Conservation (phyloP, 2,797 vertebrate genomes). For the Hafferia zeledoni region DNA sequence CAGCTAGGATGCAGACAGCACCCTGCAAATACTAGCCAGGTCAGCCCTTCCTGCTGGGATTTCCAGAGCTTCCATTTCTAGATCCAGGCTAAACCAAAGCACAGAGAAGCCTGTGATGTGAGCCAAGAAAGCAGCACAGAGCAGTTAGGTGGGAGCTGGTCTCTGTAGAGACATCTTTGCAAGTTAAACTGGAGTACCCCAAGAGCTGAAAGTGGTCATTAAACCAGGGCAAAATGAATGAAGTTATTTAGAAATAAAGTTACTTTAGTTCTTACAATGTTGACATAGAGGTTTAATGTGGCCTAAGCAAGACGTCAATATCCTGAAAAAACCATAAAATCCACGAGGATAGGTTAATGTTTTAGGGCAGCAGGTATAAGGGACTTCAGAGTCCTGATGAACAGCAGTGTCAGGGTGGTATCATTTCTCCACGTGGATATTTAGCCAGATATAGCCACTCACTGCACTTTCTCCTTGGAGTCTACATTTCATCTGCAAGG, state of each 20-base stretch:
- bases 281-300: background rate
- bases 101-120: background rate
- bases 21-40: background rate
- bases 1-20: background rate
- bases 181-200: background rate
- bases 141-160: background rate
- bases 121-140: background rate
- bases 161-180: background rate
- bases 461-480: background rate
- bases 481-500: background rate
- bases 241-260: background rate
- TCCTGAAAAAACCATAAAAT: background rate
- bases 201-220: background rate
- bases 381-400: background rate
- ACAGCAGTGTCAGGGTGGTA: background rate
- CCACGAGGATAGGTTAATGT: background rate
- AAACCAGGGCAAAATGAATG: background rate
- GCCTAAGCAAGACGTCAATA: background rate
- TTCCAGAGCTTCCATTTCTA: background rate
- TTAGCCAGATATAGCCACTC: background rate
- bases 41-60: background rate
- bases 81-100: background rate
- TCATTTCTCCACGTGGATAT: background rate
- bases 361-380: background rate
- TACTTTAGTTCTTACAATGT: background rate